Percentiles rank a stretch among this genome's conserved stretches.
Conservation (phyloP, 2,888 invertebrate genomes). For the Hymenopus coronatus region DNA sequence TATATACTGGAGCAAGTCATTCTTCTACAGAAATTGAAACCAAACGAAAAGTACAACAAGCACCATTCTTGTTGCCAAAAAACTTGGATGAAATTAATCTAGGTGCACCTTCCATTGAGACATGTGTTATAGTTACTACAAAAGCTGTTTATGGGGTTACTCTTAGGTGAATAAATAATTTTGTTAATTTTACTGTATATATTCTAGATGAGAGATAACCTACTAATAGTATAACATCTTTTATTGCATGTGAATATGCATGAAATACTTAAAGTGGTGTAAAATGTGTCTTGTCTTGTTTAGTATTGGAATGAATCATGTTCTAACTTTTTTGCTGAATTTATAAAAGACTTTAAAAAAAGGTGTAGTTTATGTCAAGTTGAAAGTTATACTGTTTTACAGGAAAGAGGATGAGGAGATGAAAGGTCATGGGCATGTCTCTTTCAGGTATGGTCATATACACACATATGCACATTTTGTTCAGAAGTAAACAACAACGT, state of each 20-base stretch:
- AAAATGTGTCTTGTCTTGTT: too few species aligned
- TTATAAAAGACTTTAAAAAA: too few species aligned
- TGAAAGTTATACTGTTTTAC: too few species aligned
- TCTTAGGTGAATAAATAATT: conserved; percentile 48
- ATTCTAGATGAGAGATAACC: neutral
- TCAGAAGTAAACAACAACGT: too few species aligned
- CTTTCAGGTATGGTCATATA: too few species aligned
- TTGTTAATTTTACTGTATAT: neutral
- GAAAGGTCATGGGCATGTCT: too few species aligned
- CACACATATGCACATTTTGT: too few species aligned
- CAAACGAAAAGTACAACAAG: conserved; percentile 34
- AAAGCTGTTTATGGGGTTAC: conserved; percentile 58
- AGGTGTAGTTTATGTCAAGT: too few species aligned
- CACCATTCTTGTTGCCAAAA: conserved; percentile 42
- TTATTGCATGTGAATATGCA: neutral
- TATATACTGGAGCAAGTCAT: neutral
- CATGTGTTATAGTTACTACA: conserved; percentile 60
- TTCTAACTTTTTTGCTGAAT: too few species aligned
- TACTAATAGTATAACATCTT: neutral
- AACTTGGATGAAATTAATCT: conserved; percentile 50
- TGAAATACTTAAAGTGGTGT: neutral
- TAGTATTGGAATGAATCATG: too few species aligned
- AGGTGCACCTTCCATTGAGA: conserved; percentile 51
- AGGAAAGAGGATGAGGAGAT: too few species aligned
- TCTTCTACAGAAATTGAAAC: neutral